A percentile compares a stretch with the other conserved stretches of the same genome.
Conservation (phyloP, 2,797 vertebrate species). For the Macroramphosus scolopax region DNA sequence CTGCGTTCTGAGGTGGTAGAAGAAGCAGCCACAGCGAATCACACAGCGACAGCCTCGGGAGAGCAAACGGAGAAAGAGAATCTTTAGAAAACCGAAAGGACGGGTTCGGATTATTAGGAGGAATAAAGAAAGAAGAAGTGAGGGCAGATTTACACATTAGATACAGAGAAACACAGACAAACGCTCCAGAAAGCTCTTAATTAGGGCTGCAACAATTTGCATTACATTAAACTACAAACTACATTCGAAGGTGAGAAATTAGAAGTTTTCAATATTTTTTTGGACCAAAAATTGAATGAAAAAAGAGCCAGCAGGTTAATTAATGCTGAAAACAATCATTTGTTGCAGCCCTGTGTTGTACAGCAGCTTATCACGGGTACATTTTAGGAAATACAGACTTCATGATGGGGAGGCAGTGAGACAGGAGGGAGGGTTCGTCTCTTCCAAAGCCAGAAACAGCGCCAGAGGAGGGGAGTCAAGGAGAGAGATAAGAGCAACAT, state of each 20-base stretch:
- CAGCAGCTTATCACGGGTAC: no score
- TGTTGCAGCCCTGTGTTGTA: background rate
- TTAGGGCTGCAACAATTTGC: no score
- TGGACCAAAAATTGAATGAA: no score
- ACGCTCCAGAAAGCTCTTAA: no score
- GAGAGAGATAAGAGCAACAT: slow-evolving; percentile 28
- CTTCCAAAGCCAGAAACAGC: slow-evolving; percentile 38
- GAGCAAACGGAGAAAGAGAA: slow-evolving; percentile 7
- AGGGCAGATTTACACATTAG: slow-evolving; percentile 59
- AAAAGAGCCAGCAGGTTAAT: background rate
- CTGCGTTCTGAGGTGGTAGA: no score
- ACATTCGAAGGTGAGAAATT: no score
- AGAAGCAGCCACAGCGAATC: slow-evolving; percentile 13
- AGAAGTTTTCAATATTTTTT: background rate
- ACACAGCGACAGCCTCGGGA: slow-evolving; percentile 19
- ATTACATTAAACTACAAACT: no score
- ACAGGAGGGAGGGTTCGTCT: slow-evolving; percentile 19
- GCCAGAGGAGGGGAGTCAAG: slow-evolving; percentile 26
- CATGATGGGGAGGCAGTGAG: background rate
- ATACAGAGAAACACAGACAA: slow-evolving; percentile 35
- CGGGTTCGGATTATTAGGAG: background rate
- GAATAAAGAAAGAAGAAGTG: slow-evolving; percentile 27
- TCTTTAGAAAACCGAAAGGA: slow-evolving; percentile 7
- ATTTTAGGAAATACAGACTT: background rate
- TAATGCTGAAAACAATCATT: background rate